phyloP scores from a whole-genome alignment of 1,140 invertebrate genomes.

The Bombyx mandarina region DNA sequence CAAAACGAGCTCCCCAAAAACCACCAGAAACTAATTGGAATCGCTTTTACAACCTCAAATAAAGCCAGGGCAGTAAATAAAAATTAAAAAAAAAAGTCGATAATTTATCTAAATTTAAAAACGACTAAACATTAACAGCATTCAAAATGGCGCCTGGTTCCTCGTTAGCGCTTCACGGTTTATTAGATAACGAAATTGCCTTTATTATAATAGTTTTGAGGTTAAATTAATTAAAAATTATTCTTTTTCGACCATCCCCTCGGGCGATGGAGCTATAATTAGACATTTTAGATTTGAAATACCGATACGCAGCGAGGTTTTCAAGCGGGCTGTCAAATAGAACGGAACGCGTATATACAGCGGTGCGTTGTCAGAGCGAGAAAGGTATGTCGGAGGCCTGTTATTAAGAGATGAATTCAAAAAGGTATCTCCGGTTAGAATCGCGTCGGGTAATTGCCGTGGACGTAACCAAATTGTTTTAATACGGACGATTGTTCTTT shows the following conservation, averaged over 20 bases:
- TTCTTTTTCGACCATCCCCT: constrained; percentile 51
- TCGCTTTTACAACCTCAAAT: too few species aligned
- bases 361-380: constrained; percentile 24
- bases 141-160: constrained; percentile 50
- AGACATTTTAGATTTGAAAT: constrained; percentile 59
- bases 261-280: constrained; percentile 68
- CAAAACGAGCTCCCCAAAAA: too few species aligned
- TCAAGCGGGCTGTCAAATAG: constrained; percentile 49
- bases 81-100: too few species aligned
- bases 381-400: constrained; percentile 36
- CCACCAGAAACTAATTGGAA: too few species aligned
- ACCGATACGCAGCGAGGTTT: constrained; percentile 48
- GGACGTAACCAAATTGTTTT: constrained; percentile 64
- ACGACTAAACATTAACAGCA: constrained; percentile 40
- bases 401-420: constrained; percentile 64
- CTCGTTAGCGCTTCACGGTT: constrained; percentile 57
- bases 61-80: too few species aligned
- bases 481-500: constrained; percentile 63
- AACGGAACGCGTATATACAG: constrained; percentile 23
- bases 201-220: constrained; percentile 65
- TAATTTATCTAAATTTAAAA: too few species aligned
- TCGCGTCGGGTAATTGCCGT: constrained; percentile 61
- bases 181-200: constrained; percentile 66
- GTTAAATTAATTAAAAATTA: constrained; percentile 69
- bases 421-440: constrained; percentile 44